Base-by-base conservation (phyloP, 2,113 vertebrate species). In the Planiliza haematocheilus region DNA sequence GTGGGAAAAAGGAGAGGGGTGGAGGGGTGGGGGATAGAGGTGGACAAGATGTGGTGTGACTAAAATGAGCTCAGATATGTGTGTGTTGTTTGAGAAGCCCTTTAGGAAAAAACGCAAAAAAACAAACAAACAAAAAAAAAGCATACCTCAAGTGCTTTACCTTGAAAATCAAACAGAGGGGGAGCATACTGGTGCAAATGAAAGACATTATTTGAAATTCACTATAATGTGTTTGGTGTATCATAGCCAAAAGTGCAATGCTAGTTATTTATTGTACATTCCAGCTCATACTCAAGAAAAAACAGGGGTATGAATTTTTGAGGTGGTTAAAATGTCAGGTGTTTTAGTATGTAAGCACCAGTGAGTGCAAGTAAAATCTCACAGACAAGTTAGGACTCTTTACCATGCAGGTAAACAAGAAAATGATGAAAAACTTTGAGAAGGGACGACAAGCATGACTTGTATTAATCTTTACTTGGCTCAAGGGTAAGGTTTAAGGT, bases 1-100 rank as follows among this genome's bases (percentile, higher is more conserved):
- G 86, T 81, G 86, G 82, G 84, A 88, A 91, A 87, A 86, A 85
- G 58, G 63, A 81, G 67, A 77, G 71, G 52, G 73, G 53, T 56
- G 59, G 61, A 82, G 70, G 60, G 70, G 70, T 57, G 52, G 64
- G 61, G 42, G 56, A 34, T 70, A 73, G 67, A 69, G 70, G 77
- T 69, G 43, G 73, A 72, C 42, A n/a, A 81, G 74, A 84, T 80
- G 66, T 70, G 61, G 71, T 18, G 71, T 18, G 41, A 85, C 73
- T 77, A 74, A 57, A 83, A 87, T 59, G 48, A 80, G 66, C 66
- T 66, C 1, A 20, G 45, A 72, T 51, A 59, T 55, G 37, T 51
- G 45, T 46, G 45, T 41, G 55, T 71, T 67, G 56, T 82, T 61
- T 51, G 24, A 53, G 36, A 58, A 69, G 30, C 12, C 17, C 52